Percentiles rank a stretch among this genome's conserved stretches.
Evolutionary conservation across 2,113 vertebrate genomes (phyloP).

Genomic region (Lipophrys pholis): DNA sequence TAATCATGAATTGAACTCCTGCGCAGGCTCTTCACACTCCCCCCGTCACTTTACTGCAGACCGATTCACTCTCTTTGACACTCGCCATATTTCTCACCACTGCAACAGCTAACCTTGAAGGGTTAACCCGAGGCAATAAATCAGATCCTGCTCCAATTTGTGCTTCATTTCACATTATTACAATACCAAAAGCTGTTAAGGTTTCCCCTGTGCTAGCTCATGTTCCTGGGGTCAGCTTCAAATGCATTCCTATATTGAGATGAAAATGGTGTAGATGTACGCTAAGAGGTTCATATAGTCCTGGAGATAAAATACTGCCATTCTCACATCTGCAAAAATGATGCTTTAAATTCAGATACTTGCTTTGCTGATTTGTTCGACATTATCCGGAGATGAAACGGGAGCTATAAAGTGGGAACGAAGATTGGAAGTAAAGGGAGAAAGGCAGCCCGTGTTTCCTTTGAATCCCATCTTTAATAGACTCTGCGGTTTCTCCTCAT

Average conservation of each 20-base stretch:
- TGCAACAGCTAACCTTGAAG: slow-evolving; percentile 39
- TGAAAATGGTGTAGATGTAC: slow-evolving; percentile 23
- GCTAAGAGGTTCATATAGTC: slow-evolving; percentile 31
- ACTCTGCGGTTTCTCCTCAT: slow-evolving; percentile 53
- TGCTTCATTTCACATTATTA: slow-evolving; percentile 6
- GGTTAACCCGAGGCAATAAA: slow-evolving; percentile 28
- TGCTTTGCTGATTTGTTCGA: slow-evolving; percentile 72
- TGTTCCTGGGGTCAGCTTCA: slow-evolving; percentile 37
- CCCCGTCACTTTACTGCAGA: slow-evolving; percentile 5
- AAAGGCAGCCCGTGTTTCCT: slow-evolving; percentile 50
- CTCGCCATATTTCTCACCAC: slow-evolving; percentile 7
- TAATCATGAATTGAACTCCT: slow-evolving; percentile 68
- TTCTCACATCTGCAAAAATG: slow-evolving; percentile 30
- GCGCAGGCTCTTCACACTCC: slow-evolving; percentile 45
- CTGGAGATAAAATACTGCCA: slow-evolving; percentile 43
- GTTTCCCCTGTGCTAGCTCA: slow-evolving; percentile 19
- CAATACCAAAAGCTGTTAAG: slow-evolving; percentile 8
- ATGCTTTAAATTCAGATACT: slow-evolving; percentile 66
- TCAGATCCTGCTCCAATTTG: slow-evolving; percentile 5
- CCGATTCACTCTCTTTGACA: slow-evolving; percentile 13
- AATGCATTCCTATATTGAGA: slow-evolving; percentile 21
- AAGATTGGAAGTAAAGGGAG: slow-evolving; percentile 59
- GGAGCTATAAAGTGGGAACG: slow-evolving; percentile 36
- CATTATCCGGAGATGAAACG: slow-evolving; percentile 75
- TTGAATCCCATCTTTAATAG: slow-evolving; percentile 78